phyloP scores from a whole-genome alignment of 2,113 vertebrate genomes.

The Trogon surrucura region DNA sequence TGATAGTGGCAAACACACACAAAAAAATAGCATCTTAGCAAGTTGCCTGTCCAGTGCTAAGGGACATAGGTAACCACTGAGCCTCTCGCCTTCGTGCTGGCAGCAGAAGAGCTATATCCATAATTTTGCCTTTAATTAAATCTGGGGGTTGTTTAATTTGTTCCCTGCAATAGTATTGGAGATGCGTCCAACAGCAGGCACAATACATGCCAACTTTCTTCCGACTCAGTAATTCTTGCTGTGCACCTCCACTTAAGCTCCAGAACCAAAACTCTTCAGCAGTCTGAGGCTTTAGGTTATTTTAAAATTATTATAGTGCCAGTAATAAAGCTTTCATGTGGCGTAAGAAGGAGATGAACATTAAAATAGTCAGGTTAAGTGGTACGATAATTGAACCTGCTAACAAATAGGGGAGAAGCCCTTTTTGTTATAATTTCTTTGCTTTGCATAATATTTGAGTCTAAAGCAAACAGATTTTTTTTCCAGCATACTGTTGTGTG shows the following conservation, averaged over 20 bases:
- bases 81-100: neutral
- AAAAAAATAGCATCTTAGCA: neutral
- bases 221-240: neutral
- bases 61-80: neutral
- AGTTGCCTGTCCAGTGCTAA: neutral
- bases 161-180: neutral
- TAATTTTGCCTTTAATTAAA: neutral
- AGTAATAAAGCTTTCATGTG: slow-evolving; percentile 25
- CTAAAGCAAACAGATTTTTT: neutral
- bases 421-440: neutral
- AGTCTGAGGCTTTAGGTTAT: neutral
- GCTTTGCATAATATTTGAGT: neutral
- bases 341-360: slow-evolving; percentile 16
- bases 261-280: neutral
- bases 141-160: neutral
- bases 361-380: slow-evolving; percentile 45
- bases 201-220: neutral
- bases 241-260: neutral
- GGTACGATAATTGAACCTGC: slow-evolving; percentile 24
- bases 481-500: slow-evolving; percentile 1
- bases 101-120: neutral
- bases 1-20: neutral
- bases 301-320: neutral
- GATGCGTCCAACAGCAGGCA: neutral
- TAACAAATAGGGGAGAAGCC: neutral